These are phyloP conservation scores for Eupeodes luniger DNA, from an alignment of 2,888 invertebrate genomes.

Conservation along the genomic window DNA sequence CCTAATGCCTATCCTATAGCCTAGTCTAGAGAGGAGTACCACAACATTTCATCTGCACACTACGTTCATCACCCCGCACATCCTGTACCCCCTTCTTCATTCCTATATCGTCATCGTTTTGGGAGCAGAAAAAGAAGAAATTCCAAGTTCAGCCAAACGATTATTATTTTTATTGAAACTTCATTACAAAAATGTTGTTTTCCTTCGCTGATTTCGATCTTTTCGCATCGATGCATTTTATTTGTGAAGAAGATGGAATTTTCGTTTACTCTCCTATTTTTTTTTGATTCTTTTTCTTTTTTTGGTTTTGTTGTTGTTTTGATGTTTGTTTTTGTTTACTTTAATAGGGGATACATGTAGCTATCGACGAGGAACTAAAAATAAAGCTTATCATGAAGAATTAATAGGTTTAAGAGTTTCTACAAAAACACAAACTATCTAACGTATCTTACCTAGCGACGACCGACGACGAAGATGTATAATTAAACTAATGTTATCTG, in stretches of 20 bases:
- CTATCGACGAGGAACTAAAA: background rate
- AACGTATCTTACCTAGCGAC: no score
- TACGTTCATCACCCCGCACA: no score
- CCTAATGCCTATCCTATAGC: no score
- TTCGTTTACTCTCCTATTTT: background rate
- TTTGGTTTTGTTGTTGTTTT: background rate
- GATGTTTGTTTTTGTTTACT: no score
- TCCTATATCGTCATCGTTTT: background rate
- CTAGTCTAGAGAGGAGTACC: no score
- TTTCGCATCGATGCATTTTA: conserved; percentile 65
- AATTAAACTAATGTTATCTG: background rate
- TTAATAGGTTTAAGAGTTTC: background rate
- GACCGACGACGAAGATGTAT: no score
- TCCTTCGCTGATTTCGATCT: conserved; percentile 67
- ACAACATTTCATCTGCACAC: no score
- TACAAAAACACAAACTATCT: background rate
- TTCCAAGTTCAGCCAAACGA: conserved; percentile 35
- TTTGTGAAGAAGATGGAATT: conserved; percentile 40
- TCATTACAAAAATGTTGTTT: conserved; percentile 70
- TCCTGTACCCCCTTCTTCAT: background rate
- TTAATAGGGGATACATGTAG: no score
- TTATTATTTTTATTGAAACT: conserved; percentile 66
- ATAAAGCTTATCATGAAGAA: background rate
- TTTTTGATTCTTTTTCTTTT: background rate
- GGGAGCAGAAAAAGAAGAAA: background rate